These are phyloP conservation scores for Bombus confusus DNA, from an alignment of 1,140 invertebrate species.

Conservation along the genomic window DNA sequence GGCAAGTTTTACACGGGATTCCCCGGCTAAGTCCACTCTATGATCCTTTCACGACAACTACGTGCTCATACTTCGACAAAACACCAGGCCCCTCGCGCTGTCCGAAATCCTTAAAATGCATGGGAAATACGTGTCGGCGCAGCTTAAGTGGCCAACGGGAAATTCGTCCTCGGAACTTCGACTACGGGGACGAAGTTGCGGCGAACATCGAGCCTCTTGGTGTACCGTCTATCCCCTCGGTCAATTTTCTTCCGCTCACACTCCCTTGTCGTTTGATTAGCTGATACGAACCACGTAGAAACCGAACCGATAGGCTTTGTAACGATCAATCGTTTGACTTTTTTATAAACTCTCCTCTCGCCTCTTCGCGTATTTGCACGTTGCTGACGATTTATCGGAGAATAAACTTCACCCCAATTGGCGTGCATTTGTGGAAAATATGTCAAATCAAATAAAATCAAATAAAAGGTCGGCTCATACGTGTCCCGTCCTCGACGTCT, in stretches of 20 bases:
- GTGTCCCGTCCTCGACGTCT: too few species aligned
- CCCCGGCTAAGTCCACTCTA: slow-evolving; percentile 81
- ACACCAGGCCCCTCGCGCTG: slow-evolving; percentile 72
- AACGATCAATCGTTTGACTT: too few species aligned
- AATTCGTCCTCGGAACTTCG: slow-evolving; percentile 73
- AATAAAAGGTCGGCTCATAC: too few species aligned
- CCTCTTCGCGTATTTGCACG: too few species aligned
- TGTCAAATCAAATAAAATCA: too few species aligned
- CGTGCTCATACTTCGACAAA: slow-evolving; percentile 82
- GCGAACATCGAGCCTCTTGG: slow-evolving; percentile 18
- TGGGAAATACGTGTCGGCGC: slow-evolving; percentile 79
- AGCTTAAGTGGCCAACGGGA: slow-evolving; percentile 72
- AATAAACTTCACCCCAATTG: too few species aligned
- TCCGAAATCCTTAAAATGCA: slow-evolving; percentile 81
- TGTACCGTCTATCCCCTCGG: not conserved
- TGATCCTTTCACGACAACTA: slow-evolving; percentile 82
- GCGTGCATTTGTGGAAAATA: rapidly evolving
- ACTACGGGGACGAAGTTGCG: slow-evolving; percentile 45
- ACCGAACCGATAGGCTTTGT: not conserved
- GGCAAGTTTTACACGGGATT: slow-evolving; percentile 81
- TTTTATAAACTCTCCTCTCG: too few species aligned
- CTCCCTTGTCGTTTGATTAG: not conserved
- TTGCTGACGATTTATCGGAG: too few species aligned
- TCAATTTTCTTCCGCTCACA: not conserved
- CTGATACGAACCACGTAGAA: not conserved